These are phyloP conservation scores for Grammomys dolichurus DNA, from an alignment of 2,113 vertebrate species.

Conservation along the genomic window DNA sequence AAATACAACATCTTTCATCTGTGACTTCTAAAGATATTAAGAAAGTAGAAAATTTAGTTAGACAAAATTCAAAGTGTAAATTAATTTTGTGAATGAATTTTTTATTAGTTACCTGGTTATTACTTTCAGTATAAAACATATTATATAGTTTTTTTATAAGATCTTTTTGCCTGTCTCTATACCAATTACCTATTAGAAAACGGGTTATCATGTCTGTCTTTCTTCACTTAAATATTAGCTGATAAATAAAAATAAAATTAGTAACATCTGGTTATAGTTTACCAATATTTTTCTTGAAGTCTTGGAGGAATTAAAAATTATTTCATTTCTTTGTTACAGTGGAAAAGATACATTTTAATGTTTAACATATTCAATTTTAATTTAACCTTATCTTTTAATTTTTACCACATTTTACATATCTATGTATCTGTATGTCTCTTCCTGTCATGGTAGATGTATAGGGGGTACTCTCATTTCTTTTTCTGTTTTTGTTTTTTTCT, in stretches of 20 bases:
- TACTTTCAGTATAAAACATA: conserved; percentile 10
- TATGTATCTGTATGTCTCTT: background rate
- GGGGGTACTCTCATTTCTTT: background rate
- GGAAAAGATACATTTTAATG: background rate
- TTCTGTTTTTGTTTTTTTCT: no score
- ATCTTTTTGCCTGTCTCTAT: background rate
- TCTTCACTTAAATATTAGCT: background rate
- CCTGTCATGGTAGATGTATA: accelerated
- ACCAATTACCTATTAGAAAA: background rate
- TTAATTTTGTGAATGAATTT: background rate
- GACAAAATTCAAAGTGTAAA: background rate
- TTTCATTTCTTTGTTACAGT: background rate
- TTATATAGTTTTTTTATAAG: background rate
- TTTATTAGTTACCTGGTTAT: background rate
- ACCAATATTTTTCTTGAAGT: background rate
- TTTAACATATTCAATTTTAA: background rate
- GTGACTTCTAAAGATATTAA: background rate
- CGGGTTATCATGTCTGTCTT: background rate
- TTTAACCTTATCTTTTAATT: background rate
- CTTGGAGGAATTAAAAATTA: background rate
- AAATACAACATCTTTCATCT: background rate
- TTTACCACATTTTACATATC: background rate
- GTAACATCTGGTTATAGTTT: background rate
- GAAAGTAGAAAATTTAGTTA: background rate
- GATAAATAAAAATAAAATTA: conserved; percentile 11